Base-by-base conservation (phyloP, 2,113 vertebrate genomes). In the Lampris megalopsis region DNA sequence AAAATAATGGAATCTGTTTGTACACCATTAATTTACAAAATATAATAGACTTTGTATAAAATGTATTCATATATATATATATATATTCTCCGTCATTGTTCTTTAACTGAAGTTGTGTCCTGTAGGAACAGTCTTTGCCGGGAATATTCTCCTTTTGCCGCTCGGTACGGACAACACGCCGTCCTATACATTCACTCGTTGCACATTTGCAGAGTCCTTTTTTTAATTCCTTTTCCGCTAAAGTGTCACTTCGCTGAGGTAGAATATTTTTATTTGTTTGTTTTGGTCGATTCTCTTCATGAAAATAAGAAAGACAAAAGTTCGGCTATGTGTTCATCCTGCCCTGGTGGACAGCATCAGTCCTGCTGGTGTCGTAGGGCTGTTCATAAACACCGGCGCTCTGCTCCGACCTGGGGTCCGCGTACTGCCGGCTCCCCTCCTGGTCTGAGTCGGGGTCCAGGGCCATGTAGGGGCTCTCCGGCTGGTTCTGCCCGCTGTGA, bases 1-100 rank as follows among this genome's bases (percentile, higher is more conserved):
- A 93, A 93, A 93, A 93, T 91, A 95, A 84, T 91, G 89, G 6
- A 85, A 92, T 91, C 88, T 95, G 95, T 96, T 96, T 96, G 96
- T 96, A 96, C 94, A 95, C 75, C 92, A 91, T 97, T 95, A 92
- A 95, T 94, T 97, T 97, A 97, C 95, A 96, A 94, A 95, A 95
- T 95, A 95, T 92, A 93, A 88, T 89, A 93, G 91, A 90, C 88
- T 93, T 91, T 93, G 75, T 94, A 96, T 94, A 96, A 96, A 95
- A 70, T 94, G 93, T 47, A 82, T 78, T 82, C 86, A 82, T 86
- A 85, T 63, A 83, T 76, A 83, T 85, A 80, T 85, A 76, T 86
- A 73, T 24, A 24, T 24, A 24, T 24, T 24, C 24, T 24, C 24
- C 24, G 24, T 24, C 24, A 24, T 24, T 24, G 24, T 87, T 74